These are phyloP conservation scores for Hozukius guyotensis DNA, from an alignment of 2,797 vertebrate species.

Conservation along the genomic window DNA sequence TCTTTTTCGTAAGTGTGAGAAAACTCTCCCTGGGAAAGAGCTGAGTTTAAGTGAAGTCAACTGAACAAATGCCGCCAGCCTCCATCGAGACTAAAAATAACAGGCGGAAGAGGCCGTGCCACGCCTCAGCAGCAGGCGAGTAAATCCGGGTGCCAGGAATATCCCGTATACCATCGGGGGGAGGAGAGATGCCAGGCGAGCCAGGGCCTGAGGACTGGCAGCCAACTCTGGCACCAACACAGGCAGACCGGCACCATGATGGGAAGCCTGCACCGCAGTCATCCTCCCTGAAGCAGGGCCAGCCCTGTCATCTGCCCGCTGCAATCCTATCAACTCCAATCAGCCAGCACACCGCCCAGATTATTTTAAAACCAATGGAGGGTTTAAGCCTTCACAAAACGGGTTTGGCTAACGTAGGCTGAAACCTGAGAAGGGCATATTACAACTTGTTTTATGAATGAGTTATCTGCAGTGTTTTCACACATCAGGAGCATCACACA, in stretches of 20 bases:
- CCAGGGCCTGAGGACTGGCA: conserved; percentile 56
- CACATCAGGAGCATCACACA: neutral
- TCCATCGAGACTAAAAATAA: conserved; percentile 69
- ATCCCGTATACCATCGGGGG: conserved; percentile 47
- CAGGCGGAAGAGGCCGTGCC: conserved; percentile 56
- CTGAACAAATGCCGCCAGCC: conserved; percentile 39
- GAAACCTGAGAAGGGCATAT: conserved; percentile 26
- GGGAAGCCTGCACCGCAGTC: conserved; percentile 47
- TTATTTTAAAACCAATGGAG: conserved; percentile 46
- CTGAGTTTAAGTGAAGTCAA: conserved; percentile 18
- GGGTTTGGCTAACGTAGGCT: conserved; percentile 5
- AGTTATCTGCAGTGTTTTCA: neutral
- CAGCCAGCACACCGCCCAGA: conserved; percentile 44
- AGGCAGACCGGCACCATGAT: conserved; percentile 61
- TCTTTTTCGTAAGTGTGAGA: too few species aligned
- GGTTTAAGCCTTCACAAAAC: conserved; percentile 22
- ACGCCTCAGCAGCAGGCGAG: conserved; percentile 50
- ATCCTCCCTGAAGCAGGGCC: conserved; percentile 52
- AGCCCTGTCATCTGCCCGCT: conserved; percentile 55
- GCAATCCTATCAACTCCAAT: conserved; percentile 59
- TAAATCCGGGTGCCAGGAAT: conserved; percentile 68
- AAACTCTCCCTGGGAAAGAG: conserved; percentile 26
- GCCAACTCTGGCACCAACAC: conserved; percentile 46
- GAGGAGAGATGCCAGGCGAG: conserved; percentile 61
- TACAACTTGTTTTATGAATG: conserved; percentile 36